Evolutionary conservation across 2,797 vertebrate species (phyloP).

Genomic region (Poeciliopsis turneri): DNA sequence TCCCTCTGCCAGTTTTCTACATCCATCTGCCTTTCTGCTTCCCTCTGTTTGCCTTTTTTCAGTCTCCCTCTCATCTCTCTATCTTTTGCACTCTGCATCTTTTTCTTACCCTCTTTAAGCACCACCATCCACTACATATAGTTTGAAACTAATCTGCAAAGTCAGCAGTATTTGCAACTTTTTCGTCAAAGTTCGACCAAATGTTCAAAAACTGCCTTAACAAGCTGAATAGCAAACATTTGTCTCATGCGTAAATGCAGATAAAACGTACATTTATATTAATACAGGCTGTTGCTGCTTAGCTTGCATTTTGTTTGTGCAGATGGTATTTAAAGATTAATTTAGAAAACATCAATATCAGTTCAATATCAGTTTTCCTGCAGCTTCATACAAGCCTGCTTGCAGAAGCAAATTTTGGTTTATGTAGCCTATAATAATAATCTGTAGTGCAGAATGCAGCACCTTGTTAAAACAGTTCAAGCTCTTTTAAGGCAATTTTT

Average conservation of each 20-base stretch:
- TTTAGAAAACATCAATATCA: constrained; percentile 25
- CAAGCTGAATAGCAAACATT: neutral
- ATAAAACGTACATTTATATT: constrained; percentile 5
- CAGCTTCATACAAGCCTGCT: constrained; percentile 19
- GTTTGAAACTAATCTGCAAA: neutral
- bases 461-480: constrained; percentile 21
- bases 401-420: neutral
- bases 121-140: neutral
- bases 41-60: neutral
- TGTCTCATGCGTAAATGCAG: neutral
- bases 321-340: constrained; percentile 63
- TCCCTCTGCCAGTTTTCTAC: constrained; percentile 7
- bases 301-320: constrained; percentile 20
- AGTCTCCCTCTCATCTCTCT: neutral
- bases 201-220: constrained; percentile 4
- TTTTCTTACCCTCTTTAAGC: constrained; percentile 1
- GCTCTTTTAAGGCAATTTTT: neutral
- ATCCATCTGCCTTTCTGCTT: constrained; percentile 3
- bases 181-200: neutral
- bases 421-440: neutral
- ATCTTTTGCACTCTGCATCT: neutral
- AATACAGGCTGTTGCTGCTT: neutral
- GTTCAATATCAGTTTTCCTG: constrained; percentile 21
- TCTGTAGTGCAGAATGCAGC: constrained; percentile 20
- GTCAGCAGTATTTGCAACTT: neutral